Base-by-base conservation (phyloP, 2,888 invertebrate species). In the Hedychridium roseum region DNA sequence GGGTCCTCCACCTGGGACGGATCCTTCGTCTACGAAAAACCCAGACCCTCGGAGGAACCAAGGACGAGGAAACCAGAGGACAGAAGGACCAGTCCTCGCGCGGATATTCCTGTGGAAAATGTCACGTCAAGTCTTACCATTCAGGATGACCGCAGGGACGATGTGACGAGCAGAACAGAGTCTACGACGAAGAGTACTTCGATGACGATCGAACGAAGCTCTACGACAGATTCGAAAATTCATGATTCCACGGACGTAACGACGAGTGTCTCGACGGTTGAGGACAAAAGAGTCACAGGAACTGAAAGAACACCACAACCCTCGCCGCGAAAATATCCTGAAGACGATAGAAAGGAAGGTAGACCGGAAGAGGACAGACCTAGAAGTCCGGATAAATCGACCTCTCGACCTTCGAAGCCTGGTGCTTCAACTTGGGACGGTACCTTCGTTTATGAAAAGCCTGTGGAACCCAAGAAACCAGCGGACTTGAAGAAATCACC, bases 1-100 rank as follows among this genome's bases (percentile, higher is more conserved):
- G 75, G 74, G 0, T 68, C 70, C 2, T 74, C 75, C 0, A 66
- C 74, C 2, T 75, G 75, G 75, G 71, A 75, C 32, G 73, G 73
- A 7, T 64, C 68, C 0, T 75, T 74, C 30, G 60, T 65, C 14
- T 54, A 64, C 35, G 71, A 75, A 32, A 74, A 71, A 21, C 51
- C 66, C n/a, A n/a, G n/a, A n/a, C n/a, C n/a, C n/a, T n/a, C n/a
- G 1, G 17, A 42, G 0, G 53, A 53, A 3, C 39, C 47, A 5
- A 51, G 38, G 12, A 49, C 43, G 37, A 28, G 18, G 28, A 54
- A 49, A 6, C 32, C 52, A 49, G 31, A 56, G 43, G 40, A 57
- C 57, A 14, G 35, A 4, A 15, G 44, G 12, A 7, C 18, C 35
- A n/a, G n/a, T n/a, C n/a, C n/a, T n/a, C n/a, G n/a, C n/a, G n/a